These are phyloP conservation scores for Latrodectus geometricus DNA, from an alignment of 1,140 invertebrate species.

Conservation along the genomic window DNA sequence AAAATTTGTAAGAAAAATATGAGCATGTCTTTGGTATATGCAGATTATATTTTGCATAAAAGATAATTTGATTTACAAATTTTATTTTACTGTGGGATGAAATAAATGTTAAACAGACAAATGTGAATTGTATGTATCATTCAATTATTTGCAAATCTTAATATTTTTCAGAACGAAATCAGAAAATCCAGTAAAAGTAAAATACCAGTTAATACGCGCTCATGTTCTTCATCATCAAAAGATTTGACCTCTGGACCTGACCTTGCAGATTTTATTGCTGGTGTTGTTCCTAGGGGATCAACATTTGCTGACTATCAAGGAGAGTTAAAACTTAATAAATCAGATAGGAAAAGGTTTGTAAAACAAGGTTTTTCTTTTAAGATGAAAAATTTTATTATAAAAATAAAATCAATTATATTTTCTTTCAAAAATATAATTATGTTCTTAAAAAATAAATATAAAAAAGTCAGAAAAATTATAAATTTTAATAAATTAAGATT, in stretches of 20 bases:
- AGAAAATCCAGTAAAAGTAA: not conserved
- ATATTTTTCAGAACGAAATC: not conserved
- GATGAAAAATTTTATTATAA: too few species aligned
- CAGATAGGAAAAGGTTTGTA: slow-evolving; percentile 73
- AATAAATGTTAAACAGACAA: too few species aligned
- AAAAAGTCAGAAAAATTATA: not conserved
- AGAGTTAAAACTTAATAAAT: slow-evolving; percentile 86
- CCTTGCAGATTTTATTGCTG: slow-evolving; percentile 72
- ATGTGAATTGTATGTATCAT: not conserved
- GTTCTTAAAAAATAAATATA: too few species aligned
- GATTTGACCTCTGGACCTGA: slow-evolving; percentile 68
- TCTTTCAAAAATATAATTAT: too few species aligned
- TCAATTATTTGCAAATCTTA: not conserved
- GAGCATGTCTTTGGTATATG: too few species aligned
- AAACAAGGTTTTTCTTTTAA: too few species aligned
- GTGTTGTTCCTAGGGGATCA: slow-evolving; percentile 72
- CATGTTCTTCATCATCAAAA: slow-evolving; percentile 24
- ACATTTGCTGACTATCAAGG: slow-evolving; percentile 73
- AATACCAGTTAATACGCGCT: not conserved
- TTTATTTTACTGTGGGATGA: too few species aligned
- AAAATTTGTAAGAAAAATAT: too few species aligned
- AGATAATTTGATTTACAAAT: not conserved
- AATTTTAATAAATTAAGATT: too few species aligned
- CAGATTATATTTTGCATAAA: not conserved
- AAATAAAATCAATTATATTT: too few species aligned